phyloP scores from a whole-genome alignment of 2,113 vertebrate species.

The Anhinga rufa region DNA sequence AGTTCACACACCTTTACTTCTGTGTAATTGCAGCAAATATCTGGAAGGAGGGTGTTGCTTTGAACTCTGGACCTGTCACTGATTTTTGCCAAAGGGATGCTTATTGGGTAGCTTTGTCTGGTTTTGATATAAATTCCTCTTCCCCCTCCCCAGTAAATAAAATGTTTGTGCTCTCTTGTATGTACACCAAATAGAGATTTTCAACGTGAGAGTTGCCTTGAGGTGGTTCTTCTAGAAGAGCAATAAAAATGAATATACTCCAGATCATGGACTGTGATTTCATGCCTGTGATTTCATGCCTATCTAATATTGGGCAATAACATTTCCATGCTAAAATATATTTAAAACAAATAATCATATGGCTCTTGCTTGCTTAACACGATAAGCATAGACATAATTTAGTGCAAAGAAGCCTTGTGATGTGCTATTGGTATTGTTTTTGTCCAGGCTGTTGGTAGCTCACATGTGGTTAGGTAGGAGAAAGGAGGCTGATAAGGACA shows the following conservation, averaged over 20 bases:
- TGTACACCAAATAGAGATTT: not conserved
- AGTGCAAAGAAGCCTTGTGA: not conserved
- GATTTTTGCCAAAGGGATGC: not conserved
- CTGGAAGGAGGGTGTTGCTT: not conserved
- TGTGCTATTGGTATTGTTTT: not conserved
- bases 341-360: not conserved
- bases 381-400: not conserved
- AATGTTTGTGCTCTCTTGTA: too few relatives aligned
- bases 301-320: not conserved
- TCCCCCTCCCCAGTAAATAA: not conserved
- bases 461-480: not conserved
- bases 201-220: not conserved
- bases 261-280: not conserved
- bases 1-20: not conserved
- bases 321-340: not conserved
- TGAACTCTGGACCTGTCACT: not conserved
- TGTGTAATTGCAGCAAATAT: not conserved
- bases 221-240: not conserved
- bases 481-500: not conserved
- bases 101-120: too few relatives aligned
- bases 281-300: not conserved
- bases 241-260: not conserved
- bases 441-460: not conserved
- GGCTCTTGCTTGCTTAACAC: not conserved
- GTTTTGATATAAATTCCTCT: too few relatives aligned